Evolutionary conservation across 2,797 vertebrate species (phyloP), one percentile per base, ranked within the genome.

Genomic region (Todus mexicanus): DNA sequence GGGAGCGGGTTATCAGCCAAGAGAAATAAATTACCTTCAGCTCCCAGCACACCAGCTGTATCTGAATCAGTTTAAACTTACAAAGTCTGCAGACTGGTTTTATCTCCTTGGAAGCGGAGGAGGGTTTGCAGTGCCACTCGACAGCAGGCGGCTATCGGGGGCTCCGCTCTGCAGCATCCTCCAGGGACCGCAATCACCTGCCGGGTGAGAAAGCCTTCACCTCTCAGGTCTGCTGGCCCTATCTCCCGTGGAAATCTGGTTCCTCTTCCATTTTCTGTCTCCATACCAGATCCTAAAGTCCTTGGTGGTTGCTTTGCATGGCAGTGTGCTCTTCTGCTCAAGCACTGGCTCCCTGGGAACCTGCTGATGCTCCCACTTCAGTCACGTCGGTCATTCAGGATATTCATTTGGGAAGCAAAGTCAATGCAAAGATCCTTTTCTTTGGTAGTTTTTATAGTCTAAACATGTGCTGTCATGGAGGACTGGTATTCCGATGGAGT

Each of bases 1-100:
- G 84, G 59, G 60, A 95, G 64, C 4, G 4, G 87, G 51, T 95
- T 85, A 93, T 78, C 87, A 81, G 95, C 94, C 94, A 96, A 96
- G 70, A 94, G 90, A 94, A 95, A 96, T 94, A 95, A 91, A 95
- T 93, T 90, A 77, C 92, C 84, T 92, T 91, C 73, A 3, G 85
- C 87, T 96, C 92, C 92, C 90, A 93, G 91, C 79, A 83, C 45
- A 14, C 88, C 93, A 86, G 89, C 83, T 89, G 71, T 77, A 80
- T 69, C 90, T 94, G 84, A 94, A 93, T 91, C 91, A 75, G 95
- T 83, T 88, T 57, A 57, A 85, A 92, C 1, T 8, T 15, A 59
- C 1, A 0, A 51, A 4, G 11, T 71, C 54, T 8, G 0, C 47
- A 20, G 72, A 15, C 63, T 42, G 80, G 70, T 63, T 95, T 93